Conservation (phyloP, 2,113 vertebrate genomes). For the Hyperoodon ampullatus region DNA sequence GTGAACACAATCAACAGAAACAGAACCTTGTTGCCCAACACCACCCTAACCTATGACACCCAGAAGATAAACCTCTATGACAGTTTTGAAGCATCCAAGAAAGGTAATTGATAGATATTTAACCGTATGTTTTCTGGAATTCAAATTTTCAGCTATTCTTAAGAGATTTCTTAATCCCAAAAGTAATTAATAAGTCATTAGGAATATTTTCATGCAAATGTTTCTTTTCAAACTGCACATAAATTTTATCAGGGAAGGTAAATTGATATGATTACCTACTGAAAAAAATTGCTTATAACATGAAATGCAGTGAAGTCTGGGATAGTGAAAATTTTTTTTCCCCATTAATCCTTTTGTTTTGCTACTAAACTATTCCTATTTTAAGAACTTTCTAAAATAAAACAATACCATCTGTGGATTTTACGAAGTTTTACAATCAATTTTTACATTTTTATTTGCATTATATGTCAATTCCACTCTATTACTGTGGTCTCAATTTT, state of each 20-base stretch:
- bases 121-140: neutral
- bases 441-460: neutral
- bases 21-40: constrained; percentile 98
- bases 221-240: neutral
- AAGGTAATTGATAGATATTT: constrained; percentile 89
- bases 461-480: neutral
- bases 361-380: neutral
- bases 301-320: neutral
- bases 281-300: neutral
- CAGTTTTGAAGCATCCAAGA: constrained; percentile 99
- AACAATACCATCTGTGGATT: neutral
- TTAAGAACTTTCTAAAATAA: neutral
- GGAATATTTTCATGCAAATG: neutral
- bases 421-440: neutral
- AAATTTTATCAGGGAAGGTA: neutral
- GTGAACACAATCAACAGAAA: constrained; percentile 99
- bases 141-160: neutral
- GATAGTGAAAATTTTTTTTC: neutral
- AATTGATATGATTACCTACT: neutral
- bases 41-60: constrained; percentile 98
- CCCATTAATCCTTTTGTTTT: neutral
- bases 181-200: neutral
- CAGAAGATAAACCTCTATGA: constrained; percentile 99
- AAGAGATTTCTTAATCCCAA: neutral
- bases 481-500: neutral